Base-by-base conservation (phyloP, 1,140 invertebrate genomes). In the Drosophila arawakana region DNA sequence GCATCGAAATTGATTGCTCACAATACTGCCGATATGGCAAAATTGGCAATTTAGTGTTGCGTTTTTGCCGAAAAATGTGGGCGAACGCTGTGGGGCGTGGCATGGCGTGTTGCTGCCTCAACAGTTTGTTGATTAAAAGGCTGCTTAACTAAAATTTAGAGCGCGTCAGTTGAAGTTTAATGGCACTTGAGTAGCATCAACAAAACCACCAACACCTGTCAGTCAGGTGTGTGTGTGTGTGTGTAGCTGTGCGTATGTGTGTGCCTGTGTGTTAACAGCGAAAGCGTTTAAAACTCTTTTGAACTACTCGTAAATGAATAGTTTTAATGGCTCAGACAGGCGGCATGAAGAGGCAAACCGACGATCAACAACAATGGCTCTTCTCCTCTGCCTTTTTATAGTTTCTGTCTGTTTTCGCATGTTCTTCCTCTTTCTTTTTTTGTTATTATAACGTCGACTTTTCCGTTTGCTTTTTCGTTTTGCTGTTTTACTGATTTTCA, bases 1-100 rank as follows among this genome's bases (percentile, higher is more conserved):
- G 84, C 84, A 89, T 89, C 84, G 74, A 89, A 89, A 89, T 89
- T 89, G 84, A 89, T 89, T 89, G 84, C 85, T 84, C 85, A 73
- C 80, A 89, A 89, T 89, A 89, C 83, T 89, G 84, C 75, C 81
- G 85, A 89, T 84, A 78, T 78, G 78, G 71, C 78, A 63, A 90
- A 89, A 89, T 89, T 89, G 84, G 15, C 84, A 89, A 84, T 89
- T 84, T 85, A 54, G 50, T 67, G 60, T 70, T 69, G 52, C 54
- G 65, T 61, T 44, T 73, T 63, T 61, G 41, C 3, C 39, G 6
- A 44, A 43, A 59, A 30, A 21, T 13, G 35, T 25, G 47, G n/a
- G 30, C 7, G 30, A 6, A n/a, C 10, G 52, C 7, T 37, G 30
- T 18, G 25, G 21, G 21, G 18, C n/a, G 55, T 11, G 39, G 57